Evolutionary conservation across 2,113 vertebrate species (phyloP).

Genomic region (Rattus rattus): DNA sequence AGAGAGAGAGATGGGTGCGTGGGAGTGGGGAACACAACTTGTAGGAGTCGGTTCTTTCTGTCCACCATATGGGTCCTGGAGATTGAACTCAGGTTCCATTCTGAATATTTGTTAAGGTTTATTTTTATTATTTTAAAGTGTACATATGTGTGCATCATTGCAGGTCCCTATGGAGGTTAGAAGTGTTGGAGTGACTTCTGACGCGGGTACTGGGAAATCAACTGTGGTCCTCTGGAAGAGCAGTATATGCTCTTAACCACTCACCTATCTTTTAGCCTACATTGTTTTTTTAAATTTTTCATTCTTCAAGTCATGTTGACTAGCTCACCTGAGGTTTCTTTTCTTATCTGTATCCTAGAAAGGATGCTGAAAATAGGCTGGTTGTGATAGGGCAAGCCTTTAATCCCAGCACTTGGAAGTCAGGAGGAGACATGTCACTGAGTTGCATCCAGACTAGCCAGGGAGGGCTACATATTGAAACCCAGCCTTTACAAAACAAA

Average conservation of each 20-base stretch:
- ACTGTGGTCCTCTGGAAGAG: background rate
- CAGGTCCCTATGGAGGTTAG: background rate
- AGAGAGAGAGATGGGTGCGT: no score
- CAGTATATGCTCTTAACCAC: background rate
- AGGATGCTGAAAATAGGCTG: slow-evolving; percentile 15
- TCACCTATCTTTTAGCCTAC: background rate
- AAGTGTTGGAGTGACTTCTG: background rate
- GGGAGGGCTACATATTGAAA: background rate
- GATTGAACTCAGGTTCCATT: background rate
- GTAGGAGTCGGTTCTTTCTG: background rate
- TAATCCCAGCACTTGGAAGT: background rate
- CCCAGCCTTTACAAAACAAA: background rate
- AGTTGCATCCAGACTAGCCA: background rate
- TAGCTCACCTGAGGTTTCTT: background rate
- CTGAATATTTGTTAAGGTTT: background rate
- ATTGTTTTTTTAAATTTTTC: background rate
- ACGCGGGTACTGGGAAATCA: background rate
- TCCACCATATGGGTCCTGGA: background rate
- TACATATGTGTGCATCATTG: background rate
- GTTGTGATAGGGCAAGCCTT: background rate
- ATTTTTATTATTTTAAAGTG: background rate
- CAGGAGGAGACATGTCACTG: background rate
- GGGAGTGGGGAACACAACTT: background rate
- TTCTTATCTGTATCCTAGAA: slow-evolving; percentile 20
- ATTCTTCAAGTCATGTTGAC: background rate